Base-by-base conservation (phyloP, 2,113 vertebrate species). In the Eidolon helvum region DNA sequence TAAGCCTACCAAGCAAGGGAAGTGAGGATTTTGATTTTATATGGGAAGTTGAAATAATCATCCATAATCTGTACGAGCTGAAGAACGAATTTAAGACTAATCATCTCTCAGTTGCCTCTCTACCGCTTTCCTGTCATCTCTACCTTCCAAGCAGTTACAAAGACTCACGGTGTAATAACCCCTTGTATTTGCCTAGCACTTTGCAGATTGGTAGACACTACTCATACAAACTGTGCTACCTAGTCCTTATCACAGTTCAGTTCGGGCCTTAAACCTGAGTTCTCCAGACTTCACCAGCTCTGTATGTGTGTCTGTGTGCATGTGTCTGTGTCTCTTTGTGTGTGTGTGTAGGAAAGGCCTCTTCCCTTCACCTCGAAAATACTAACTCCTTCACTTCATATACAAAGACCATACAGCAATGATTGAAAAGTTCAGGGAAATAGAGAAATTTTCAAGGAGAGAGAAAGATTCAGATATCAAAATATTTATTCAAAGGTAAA, bases 381-480 rank as follows among this genome's bases (percentile, higher is more conserved):
- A 66, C 21, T 28, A 57, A 77, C 8, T 68, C 9, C 82, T 18
- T 59, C 24, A 57, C 38, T 93, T 93, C 21, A 5, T 57, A 35
- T 84, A 50, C 43, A 94, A 77, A 87, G 40, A 55, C 38, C 71
- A 69, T 35, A 63, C 14, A 69, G 24, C 45, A 74, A 50, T 89
- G 63, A 90, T n/a, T 45, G 66, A 43, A 82, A 95, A 95, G 38
- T 2, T 78, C 65, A 93, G 40, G 18, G n/a, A 90, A 82, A 85
- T 50, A 83, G 65, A 94, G 10, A 18, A 19, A 61, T 85, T 90
- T 94, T 96, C 65, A 93, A 87, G 15, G 92, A 59, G 18, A 84
- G 40, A 95, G n/a, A 94, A 57, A 57, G 55, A 85, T 43, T 95
- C 55, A 78, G 72, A 72, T 35, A 90, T 79, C 83, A 82, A 72